Evolutionary conservation across 2,888 invertebrate species (phyloP).

Genomic region (Zaprionus bogoriensis): DNA sequence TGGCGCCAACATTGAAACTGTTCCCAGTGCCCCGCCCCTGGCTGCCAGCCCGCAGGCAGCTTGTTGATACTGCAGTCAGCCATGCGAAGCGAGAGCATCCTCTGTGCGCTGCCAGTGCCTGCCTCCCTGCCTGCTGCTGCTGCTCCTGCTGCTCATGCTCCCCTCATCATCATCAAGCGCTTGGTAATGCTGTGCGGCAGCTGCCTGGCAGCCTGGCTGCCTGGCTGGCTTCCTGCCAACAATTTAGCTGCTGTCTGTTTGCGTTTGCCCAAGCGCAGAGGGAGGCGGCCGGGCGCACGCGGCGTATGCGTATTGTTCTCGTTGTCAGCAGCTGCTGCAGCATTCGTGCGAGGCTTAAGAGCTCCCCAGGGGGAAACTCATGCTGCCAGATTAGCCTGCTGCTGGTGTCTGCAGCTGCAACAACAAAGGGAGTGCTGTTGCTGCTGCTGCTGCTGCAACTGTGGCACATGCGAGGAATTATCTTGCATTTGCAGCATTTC

Average conservation of each 20-base stretch:
- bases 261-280: constrained; percentile 22
- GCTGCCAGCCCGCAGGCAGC: constrained; percentile 42
- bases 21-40: background rate
- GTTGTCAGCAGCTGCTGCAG: constrained; percentile 32
- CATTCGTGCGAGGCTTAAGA: constrained; percentile 21
- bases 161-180: constrained; percentile 20
- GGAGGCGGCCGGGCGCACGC: constrained; percentile 21
- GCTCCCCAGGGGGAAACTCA: constrained; percentile 7
- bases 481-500: constrained; percentile 53
- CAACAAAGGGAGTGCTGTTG: background rate
- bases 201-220: constrained; percentile 44
- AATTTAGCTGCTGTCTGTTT: constrained; percentile 62
- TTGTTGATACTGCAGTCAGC: constrained; percentile 63
- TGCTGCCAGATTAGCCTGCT: constrained; percentile 72
- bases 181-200: constrained; percentile 42
- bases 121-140: no score
- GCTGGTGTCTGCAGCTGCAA: constrained; percentile 26
- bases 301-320: constrained; percentile 70
- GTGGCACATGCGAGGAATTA: constrained; percentile 55
- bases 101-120: no score
- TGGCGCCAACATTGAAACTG: constrained; percentile 70
- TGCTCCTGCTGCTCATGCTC: background rate
- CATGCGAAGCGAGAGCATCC: constrained; percentile 45
- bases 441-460: background rate
- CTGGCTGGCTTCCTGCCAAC: constrained; percentile 71